These are phyloP conservation scores for Tenualosa thibaudeaui DNA, from an alignment of 2,797 vertebrate genomes.

Conservation along the genomic window DNA sequence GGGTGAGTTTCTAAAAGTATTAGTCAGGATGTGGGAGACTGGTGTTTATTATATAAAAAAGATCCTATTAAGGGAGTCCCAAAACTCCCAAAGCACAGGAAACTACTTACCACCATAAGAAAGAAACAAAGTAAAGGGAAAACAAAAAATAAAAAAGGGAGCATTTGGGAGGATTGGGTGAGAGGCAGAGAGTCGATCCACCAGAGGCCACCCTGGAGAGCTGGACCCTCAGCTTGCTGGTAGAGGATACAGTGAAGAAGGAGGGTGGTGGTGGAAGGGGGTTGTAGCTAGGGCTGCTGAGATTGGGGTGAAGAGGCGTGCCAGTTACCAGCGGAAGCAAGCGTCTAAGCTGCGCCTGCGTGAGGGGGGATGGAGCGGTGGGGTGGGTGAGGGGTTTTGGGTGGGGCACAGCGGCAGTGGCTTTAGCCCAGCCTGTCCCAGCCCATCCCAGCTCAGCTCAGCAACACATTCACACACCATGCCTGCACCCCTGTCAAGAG, in stretches of 20 bases:
- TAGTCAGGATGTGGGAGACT: not conserved
- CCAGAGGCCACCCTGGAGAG: conserved; percentile 21
- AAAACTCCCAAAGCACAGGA: not conserved
- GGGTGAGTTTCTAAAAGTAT: not conserved
- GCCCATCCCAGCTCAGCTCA: conserved; percentile 23
- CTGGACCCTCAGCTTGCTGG: conserved; percentile 37
- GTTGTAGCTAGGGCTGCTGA: conserved; percentile 31
- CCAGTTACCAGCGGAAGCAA: conserved; percentile 75
- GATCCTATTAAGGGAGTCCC: not conserved
- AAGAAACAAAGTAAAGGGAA: not conserved
- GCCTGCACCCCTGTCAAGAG: conserved; percentile 64
- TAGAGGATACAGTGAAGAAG: conserved; percentile 23
- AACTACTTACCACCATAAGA: conserved; percentile 39
- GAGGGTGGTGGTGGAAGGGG: conserved; percentile 38
- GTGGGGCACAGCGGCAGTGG: conserved; percentile 50
- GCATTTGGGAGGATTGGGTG: conserved; percentile 13
- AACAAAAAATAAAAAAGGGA: conserved; percentile 12
- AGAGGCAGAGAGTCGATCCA: not conserved
- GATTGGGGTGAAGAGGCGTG: conserved; percentile 45
- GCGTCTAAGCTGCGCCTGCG: conserved; percentile 61
- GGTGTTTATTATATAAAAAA: conserved; percentile 10
- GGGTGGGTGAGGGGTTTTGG: not conserved
- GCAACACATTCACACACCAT: conserved; percentile 69
- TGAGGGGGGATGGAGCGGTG: conserved; percentile 28
- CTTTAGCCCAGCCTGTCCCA: not conserved